Conservation (phyloP, 1,140 invertebrate species). For the Lucilia sericata region DNA sequence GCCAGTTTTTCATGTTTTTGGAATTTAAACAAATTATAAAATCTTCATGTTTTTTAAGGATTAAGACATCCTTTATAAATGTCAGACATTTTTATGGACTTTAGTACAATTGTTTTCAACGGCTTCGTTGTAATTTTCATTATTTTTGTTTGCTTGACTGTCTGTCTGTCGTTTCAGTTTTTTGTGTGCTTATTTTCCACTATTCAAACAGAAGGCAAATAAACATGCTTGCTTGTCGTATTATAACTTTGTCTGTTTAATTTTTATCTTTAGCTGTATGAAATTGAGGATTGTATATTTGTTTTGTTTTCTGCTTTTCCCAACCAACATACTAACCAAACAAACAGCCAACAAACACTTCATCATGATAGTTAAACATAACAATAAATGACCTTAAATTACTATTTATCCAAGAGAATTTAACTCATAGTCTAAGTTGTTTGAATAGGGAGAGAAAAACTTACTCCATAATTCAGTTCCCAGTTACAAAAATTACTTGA, state of each 20-base stretch:
- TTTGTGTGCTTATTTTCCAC: neutral
- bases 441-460: no score
- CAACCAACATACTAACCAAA: neutral
- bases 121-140: neutral
- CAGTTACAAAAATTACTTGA: no score
- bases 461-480: no score
- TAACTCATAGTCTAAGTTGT: neutral
- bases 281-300: neutral
- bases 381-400: slow-evolving; percentile 27
- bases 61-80: neutral
- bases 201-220: neutral
- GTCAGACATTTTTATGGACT: no score
- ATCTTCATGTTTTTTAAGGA: neutral
- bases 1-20: no score
- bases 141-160: neutral
- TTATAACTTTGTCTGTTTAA: slow-evolving; percentile 20
- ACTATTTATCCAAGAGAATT: neutral
- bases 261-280: slow-evolving; percentile 25
- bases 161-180: neutral
- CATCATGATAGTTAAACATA: slow-evolving; percentile 33
- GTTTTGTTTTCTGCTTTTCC: neutral
- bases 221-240: neutral
- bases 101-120: no score
- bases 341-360: slow-evolving; percentile 4
- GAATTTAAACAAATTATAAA: neutral